phyloP scores from a whole-genome alignment of 2,888 invertebrate genomes.

The Busseola fusca region DNA sequence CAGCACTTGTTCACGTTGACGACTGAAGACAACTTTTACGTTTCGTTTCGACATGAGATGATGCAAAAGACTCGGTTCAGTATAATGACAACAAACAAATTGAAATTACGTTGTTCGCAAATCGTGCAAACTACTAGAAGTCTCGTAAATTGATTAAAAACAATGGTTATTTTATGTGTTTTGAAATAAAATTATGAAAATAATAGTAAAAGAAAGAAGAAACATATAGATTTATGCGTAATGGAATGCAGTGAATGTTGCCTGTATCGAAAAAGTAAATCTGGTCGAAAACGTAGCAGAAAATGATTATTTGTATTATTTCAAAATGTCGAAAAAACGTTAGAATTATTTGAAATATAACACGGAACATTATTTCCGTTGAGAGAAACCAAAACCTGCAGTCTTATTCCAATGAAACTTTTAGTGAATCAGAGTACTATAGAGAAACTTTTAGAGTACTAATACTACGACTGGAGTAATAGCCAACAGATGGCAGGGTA shows the following conservation, averaged over 20 bases:
- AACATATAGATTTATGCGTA: not conserved
- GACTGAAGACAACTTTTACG: constrained; percentile 70
- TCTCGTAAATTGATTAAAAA: not conserved
- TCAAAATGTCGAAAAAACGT: no score
- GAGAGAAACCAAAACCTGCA: not conserved
- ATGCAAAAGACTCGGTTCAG: constrained; percentile 9
- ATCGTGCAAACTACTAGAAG: not conserved
- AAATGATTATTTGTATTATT: not conserved
- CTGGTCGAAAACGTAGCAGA: not conserved
- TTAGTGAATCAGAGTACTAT: not conserved
- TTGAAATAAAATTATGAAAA: not conserved
- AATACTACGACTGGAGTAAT: not conserved
- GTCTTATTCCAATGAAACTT: not conserved
- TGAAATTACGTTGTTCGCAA: not conserved
- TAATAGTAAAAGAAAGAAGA: not conserved
- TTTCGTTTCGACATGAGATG: constrained; percentile 66
- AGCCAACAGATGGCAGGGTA: constrained; percentile 12
- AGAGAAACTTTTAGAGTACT: no score
- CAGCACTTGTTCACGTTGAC: constrained; percentile 84
- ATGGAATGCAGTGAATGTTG: constrained; percentile 37
- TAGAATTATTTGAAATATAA: not conserved
- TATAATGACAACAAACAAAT: not conserved
- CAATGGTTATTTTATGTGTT: not conserved
- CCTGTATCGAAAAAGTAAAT: not conserved
- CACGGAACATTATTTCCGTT: not conserved